Evolutionary conservation across 2,888 invertebrate genomes (phyloP), one percentile per base, ranked within the genome.

Genomic region (Vanessa cardui): DNA sequence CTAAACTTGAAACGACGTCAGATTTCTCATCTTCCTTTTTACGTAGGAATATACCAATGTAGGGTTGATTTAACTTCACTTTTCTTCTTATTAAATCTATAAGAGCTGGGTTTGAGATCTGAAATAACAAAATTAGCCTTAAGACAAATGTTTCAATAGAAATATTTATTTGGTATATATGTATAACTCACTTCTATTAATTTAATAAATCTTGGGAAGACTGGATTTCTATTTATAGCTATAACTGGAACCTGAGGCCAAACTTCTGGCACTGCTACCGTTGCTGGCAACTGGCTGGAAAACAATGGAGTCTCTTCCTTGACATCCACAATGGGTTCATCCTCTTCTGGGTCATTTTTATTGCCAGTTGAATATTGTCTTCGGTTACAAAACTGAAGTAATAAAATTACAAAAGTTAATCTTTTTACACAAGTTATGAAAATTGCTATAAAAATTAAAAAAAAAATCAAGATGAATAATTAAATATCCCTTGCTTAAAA

Each of bases 121-220:
- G 86, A 62, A 93, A 89, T 6, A 33, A 12, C 2, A 33, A 15
- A 58, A 31, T 33, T 20, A n/a, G n/a, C 6, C 5, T 15, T 16
- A 39, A 39, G 3, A 12, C 39, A 9, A 12, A 4, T 3, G 12
- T 39, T 45, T 18, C 16, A 6, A 39, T 7, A 31, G 16, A 3
- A 6, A 7, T 47, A 58, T 50, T 20, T 15, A 21, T 2, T 50
- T 15, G 3, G 9, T 39, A 12, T 12, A 54, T 6, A 26, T 16
- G 21, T 7, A 59, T n/a, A 16, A 21, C 59, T 70, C 75, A 98
- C 97, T 94, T 99, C 99, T 72, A 99, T 95, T 76, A 99, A 95
- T 92, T 99, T 99, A 77, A 99, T 98, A 87, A 99, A 99, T 77
- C 98, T 95, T 21, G 99, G 99, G 92, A 99, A 99, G 1, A 99